Evolutionary conservation across 2,888 invertebrate species (phyloP).

Genomic region (Gymnosoma rotundatum): DNA sequence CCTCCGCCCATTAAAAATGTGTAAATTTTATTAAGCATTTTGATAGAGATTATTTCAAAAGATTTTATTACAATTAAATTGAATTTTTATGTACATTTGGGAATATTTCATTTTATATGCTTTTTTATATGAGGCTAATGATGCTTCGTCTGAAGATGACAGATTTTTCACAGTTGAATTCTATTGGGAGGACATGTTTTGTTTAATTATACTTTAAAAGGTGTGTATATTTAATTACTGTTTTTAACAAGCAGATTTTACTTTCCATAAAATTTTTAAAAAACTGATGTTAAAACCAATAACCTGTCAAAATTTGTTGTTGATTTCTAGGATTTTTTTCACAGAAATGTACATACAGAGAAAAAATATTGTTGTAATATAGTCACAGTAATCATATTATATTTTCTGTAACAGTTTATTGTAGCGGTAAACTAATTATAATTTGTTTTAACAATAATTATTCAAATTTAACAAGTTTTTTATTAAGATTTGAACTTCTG

Average conservation of each 20-base stretch:
- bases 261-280: too few relatives aligned
- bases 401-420: too few relatives aligned
- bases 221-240: background rate
- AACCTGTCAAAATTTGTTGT: too few relatives aligned
- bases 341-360: too few relatives aligned
- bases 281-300: too few relatives aligned
- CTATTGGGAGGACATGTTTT: conserved; percentile 5
- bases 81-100: conserved; percentile 56
- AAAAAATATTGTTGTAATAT: too few relatives aligned
- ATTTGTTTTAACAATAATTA: too few relatives aligned
- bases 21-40: conserved; percentile 64
- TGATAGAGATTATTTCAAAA: conserved; percentile 48
- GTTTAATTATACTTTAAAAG: conserved; percentile 25
- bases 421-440: too few relatives aligned
- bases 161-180: conserved; percentile 4
- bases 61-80: conserved; percentile 59
- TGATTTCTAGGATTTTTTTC: too few relatives aligned
- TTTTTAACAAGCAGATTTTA: background rate
- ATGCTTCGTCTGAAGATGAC: conserved; percentile 17
- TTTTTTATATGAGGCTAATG: background rate
- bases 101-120: conserved; percentile 43
- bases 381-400: too few relatives aligned
- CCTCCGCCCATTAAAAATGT: conserved; percentile 53
- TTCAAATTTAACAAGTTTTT: too few relatives aligned
- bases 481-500: too few relatives aligned